Base-by-base conservation (phyloP, 2,888 invertebrate genomes). In the Chaetogeoica ovagalla region DNA sequence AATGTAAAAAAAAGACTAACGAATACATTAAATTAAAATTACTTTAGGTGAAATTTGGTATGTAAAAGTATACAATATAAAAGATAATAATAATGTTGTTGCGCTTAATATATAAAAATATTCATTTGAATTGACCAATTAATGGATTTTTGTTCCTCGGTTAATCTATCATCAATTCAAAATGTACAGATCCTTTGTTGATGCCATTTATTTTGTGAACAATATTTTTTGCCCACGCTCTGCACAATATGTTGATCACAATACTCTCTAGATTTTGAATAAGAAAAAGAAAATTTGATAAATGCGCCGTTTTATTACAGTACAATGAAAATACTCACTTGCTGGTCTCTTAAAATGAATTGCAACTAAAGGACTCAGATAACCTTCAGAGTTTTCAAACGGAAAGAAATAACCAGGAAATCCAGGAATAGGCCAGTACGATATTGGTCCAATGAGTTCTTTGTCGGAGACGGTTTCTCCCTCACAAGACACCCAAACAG, bases 391-490 rank as follows among this genome's bases (percentile, higher is more conserved):
- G 86, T 95, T 95, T 85, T 91, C 91, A 86, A 91, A 96, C 0
- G 96, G 96, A 88, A 94, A 96, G 87, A 93, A 96, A 85, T 93
- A 95, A 3, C 94, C 94, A 0, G 95, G 94, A 86, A 95, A 95
- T 76, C 96, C 95, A 84, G 91, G 90, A 84, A 91, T 89, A 0
- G 95, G 95, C 83, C 91, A 88, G 87, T 96, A 96, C 82, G 90
- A 88, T 82, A 97, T 89, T 2, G 92, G 91, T 0, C 97, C 97
- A 83, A 97, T 90, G 86, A 96, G 94, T 87, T 98, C 97, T 82
- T 92, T 89, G 87, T 97, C 97, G 0, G 94, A 93, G 0, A 96
- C 93, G 87, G 94, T 95, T 89, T 97, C 97, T 65, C 98, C 98
- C 84, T 94, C 92, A 86, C 98, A 98, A 8, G 94, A 93, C 19